These are phyloP conservation scores for Kradibia gibbosae DNA, from an alignment of 1,140 invertebrate species.

Conservation along the genomic window DNA sequence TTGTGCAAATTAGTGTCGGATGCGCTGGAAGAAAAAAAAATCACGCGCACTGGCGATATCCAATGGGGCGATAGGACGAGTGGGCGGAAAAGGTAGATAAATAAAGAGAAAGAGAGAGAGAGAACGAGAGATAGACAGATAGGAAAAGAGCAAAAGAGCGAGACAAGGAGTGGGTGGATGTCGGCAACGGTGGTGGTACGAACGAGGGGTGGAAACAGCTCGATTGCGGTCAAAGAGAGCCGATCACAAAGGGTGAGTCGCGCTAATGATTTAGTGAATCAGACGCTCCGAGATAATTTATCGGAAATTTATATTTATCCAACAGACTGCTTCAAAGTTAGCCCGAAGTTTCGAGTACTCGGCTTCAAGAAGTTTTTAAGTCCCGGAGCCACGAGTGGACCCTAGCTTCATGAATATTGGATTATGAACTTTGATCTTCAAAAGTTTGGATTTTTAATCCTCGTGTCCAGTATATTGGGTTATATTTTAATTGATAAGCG, in stretches of 20 bases:
- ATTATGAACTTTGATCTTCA: neutral
- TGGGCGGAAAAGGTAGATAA: neutral
- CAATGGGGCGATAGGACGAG: neutral
- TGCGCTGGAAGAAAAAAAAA: slow-evolving; percentile 14
- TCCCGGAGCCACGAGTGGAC: neutral
- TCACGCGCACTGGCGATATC: neutral
- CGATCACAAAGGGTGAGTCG: slow-evolving; percentile 27
- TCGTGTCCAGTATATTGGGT: neutral
- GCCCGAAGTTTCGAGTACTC: neutral
- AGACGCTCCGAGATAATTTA: slow-evolving; percentile 12
- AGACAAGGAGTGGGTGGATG: neutral
- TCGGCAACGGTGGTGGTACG: neutral
- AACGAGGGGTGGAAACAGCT: neutral
- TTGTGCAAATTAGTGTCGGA: slow-evolving; percentile 16
- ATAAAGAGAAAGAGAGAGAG: too few relatives aligned
- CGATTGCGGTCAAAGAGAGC: slow-evolving; percentile 27
- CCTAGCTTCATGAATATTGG: neutral
- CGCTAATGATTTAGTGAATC: slow-evolving; percentile 45
- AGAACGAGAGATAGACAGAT: too few relatives aligned
- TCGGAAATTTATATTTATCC: slow-evolving; percentile 41
- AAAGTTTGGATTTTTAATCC: neutral
- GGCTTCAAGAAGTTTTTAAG: neutral
- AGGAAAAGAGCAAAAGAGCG: too few relatives aligned
- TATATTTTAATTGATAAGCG: neutral
- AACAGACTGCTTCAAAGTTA: neutral